These are phyloP conservation scores for Yoshiicerus persimilis DNA, from an alignment of 1,140 invertebrate genomes.

Conservation along the genomic window DNA sequence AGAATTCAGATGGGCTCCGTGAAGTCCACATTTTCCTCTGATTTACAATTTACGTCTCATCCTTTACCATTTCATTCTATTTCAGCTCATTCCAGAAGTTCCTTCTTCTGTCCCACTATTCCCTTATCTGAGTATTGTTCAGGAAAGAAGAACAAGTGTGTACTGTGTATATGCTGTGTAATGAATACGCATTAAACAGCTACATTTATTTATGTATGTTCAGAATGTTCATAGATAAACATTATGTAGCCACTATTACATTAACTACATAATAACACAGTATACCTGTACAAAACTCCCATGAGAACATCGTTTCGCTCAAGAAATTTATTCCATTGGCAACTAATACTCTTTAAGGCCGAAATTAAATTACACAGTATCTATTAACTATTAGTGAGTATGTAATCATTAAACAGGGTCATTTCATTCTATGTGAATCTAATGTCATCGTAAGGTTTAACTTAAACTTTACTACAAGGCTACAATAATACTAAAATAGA, in stretches of 20 bases:
- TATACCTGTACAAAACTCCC: background rate
- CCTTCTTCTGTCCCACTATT: background rate
- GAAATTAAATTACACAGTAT: background rate
- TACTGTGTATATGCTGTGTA: background rate
- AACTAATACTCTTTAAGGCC: background rate
- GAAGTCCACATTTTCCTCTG: slow-evolving; percentile 23
- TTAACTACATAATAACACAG: background rate
- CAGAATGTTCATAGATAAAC: background rate
- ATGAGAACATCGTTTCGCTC: background rate
- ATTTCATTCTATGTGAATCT: background rate
- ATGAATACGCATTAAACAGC: background rate
- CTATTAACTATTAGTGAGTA: background rate
- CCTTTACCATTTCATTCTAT: background rate
- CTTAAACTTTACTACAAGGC: background rate
- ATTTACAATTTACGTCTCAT: slow-evolving; percentile 12
- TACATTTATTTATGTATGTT: background rate
- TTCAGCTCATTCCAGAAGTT: background rate
- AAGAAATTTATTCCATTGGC: background rate
- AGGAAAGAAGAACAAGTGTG: no score
- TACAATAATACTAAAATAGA: no score
- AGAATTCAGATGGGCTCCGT: slow-evolving; percentile 15
- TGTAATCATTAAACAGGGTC: background rate
- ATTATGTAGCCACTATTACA: background rate
- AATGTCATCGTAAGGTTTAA: background rate
- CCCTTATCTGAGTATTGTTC: background rate